These are phyloP conservation scores for Carlito syrichta DNA, from an alignment of 2,113 vertebrate genomes.

Conservation along the genomic window DNA sequence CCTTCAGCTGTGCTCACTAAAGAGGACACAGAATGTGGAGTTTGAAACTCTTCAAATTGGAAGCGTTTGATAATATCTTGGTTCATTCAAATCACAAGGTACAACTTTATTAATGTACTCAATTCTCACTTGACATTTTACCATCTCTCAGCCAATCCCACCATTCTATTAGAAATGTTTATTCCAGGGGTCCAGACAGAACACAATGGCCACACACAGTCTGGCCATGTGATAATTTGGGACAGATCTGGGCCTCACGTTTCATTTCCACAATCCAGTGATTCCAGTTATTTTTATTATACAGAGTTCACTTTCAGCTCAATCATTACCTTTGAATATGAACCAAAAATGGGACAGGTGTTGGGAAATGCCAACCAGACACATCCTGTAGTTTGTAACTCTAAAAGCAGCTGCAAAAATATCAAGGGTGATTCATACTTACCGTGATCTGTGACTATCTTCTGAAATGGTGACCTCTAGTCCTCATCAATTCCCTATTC, in stretches of 20 bases:
- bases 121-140: conserved; percentile 2
- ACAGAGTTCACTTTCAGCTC: background rate
- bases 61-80: background rate
- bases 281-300: background rate
- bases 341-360: conserved; percentile 11
- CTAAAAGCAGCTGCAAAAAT: conserved; percentile 39
- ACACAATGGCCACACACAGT: background rate
- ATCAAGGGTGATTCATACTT: conserved; percentile 40
- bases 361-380: conserved; percentile 19
- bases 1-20: background rate
- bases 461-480: background rate
- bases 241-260: background rate
- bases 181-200: background rate
- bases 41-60: background rate
- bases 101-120: background rate
- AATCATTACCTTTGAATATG: conserved; percentile 6
- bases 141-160: background rate
- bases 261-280: background rate
- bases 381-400: background rate
- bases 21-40: background rate
- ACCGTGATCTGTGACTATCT: background rate
- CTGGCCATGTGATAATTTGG: background rate
- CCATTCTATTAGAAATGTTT: background rate
- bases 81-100: background rate
- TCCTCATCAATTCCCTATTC: conserved; percentile 12